A percentile compares a stretch with the other conserved stretches of the same genome.
Evolutionary conservation across 2,113 vertebrate species (phyloP).

Genomic region (Elgaria multicarinata): DNA sequence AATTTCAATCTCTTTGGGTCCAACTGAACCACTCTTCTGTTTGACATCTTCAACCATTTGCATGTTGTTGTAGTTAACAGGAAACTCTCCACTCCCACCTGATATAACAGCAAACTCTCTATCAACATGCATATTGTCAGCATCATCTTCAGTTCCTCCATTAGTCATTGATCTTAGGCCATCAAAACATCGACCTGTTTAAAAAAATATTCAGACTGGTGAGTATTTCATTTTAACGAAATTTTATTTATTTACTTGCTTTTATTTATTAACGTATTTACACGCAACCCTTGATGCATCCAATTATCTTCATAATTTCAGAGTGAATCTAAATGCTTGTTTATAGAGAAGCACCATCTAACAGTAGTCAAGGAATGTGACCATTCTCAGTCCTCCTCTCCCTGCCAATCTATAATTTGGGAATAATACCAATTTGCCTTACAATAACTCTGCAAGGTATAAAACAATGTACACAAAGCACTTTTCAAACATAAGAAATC

Average conservation of each 20-base stretch:
- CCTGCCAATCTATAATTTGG: neutral
- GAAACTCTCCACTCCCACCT: conserved; percentile 93
- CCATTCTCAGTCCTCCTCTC: neutral
- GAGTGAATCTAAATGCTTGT: neutral
- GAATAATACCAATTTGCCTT: neutral
- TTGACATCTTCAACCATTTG: conserved; percentile 84
- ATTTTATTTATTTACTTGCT: neutral
- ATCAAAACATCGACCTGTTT: conserved; percentile 73
- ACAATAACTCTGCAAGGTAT: no score
- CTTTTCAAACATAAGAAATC: neutral
- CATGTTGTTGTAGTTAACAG: conserved; percentile 86
- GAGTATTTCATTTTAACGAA: neutral
- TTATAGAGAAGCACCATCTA: neutral
- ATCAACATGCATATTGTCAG: conserved; percentile 87
- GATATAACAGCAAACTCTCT: conserved; percentile 80
- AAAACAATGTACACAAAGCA: neutral
- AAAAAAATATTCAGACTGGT: conserved; percentile 14
- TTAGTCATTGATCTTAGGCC: conserved; percentile 67
- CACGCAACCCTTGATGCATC: neutral
- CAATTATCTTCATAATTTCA: neutral
- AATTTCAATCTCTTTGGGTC: conserved; percentile 92
- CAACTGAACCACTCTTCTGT: conserved; percentile 82
- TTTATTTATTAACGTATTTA: neutral
- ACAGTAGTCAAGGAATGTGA: neutral
- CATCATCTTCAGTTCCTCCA: conserved; percentile 77